Evolutionary conservation across 1,140 invertebrate species (phyloP).

Genomic region (Thaumetopoea pityocampa): DNA sequence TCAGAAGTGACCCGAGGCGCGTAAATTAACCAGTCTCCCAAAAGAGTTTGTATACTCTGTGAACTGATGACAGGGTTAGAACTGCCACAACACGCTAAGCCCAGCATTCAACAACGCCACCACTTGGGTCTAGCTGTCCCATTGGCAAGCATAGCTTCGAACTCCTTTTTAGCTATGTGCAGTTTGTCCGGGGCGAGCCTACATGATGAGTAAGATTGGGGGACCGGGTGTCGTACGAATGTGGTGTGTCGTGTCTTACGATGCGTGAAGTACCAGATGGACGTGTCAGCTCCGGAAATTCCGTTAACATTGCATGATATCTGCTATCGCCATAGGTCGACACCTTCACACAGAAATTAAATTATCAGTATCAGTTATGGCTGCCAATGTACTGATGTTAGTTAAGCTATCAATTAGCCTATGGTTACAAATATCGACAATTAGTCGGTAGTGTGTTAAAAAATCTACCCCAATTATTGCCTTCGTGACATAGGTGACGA

Average conservation of each 20-base stretch:
- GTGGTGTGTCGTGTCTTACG: not conserved
- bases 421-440: not conserved
- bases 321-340: too few species aligned
- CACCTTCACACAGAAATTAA: too few species aligned
- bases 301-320: too few species aligned
- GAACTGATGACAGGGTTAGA: too few species aligned
- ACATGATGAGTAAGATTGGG: not conserved
- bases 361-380: not conserved
- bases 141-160: not conserved
- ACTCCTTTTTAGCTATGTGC: not conserved
- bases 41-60: too few species aligned
- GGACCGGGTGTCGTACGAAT: conserved; percentile 4
- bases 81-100: too few species aligned
- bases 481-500: not conserved
- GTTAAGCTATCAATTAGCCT: not conserved
- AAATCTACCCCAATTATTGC: not conserved
- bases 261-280: not conserved
- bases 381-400: not conserved
- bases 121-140: not conserved
- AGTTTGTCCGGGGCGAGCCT: conserved; percentile 3
- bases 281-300: too few species aligned
- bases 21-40: too few species aligned
- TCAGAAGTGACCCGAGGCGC: too few species aligned
- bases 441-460: conserved; percentile 1
- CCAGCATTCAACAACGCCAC: too few species aligned